Conservation (phyloP, 2,888 invertebrate species). For the Electrophaes corylata region DNA sequence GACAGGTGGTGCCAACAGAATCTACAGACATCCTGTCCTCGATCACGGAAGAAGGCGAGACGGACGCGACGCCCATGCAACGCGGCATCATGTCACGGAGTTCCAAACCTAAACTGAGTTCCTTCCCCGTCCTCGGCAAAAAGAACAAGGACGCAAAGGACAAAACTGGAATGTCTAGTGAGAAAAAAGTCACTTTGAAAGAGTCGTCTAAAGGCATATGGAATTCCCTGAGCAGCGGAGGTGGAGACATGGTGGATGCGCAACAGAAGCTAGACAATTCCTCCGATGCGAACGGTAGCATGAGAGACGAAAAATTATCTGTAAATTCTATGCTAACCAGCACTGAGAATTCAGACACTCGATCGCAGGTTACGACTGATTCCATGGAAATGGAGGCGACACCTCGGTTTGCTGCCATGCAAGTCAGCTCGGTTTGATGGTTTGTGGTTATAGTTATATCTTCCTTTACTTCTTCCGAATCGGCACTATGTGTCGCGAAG, state of each 20-base stretch:
- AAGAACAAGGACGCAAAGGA: conserved; percentile 84
- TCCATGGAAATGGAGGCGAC: conserved; percentile 80
- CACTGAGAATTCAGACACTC: conserved; percentile 73
- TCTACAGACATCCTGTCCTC: conserved; percentile 85
- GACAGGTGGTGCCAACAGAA: conserved; percentile 85
- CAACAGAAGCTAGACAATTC: conserved; percentile 73
- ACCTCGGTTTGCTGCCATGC: conserved; percentile 82
- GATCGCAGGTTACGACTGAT: conserved; percentile 79
- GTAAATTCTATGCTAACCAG: conserved; percentile 71
- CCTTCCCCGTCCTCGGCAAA: conserved; percentile 87
- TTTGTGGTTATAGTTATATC: background rate
- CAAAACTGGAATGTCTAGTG: conserved; percentile 60
- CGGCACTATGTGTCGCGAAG: background rate
- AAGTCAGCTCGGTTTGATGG: conserved; percentile 82
- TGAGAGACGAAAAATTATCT: conserved; percentile 79
- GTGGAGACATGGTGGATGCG: conserved; percentile 77
- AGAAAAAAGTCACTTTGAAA: conserved; percentile 76
- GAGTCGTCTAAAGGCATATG: conserved; percentile 78
- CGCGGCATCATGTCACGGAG: conserved; percentile 78
- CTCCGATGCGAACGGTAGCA: conserved; percentile 69
- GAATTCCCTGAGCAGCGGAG: conserved; percentile 74
- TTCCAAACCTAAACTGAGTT: conserved; percentile 85
- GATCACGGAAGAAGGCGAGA: conserved; percentile 88
- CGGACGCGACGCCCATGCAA: conserved; percentile 77
- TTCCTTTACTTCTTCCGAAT: conserved; percentile 19